These are phyloP conservation scores for Timandra comae DNA, from an alignment of 2,888 invertebrate species.

Conservation along the genomic window DNA sequence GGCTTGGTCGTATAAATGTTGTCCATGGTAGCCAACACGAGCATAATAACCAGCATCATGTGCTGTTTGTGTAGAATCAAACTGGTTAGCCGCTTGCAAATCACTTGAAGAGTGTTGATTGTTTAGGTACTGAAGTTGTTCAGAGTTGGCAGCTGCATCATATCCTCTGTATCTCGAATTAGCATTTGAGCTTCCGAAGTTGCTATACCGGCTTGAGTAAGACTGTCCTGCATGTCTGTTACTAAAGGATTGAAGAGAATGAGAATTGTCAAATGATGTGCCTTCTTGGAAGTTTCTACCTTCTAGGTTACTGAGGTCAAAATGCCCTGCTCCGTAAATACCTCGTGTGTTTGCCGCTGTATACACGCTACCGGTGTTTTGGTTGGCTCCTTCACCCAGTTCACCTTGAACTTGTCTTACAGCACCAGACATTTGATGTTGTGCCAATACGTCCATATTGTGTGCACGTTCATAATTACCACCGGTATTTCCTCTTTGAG, in stretches of 20 bases:
- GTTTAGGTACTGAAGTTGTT: constrained; percentile 26
- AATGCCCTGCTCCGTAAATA: constrained; percentile 53
- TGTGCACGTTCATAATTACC: constrained; percentile 69
- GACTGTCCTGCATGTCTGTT: constrained; percentile 12
- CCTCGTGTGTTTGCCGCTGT: constrained; percentile 65
- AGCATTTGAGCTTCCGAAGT: constrained; percentile 25
- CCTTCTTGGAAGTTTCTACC: constrained; percentile 64
- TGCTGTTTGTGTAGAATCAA: constrained; percentile 4
- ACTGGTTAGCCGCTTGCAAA: constrained; percentile 27
- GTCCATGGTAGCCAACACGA: constrained; percentile 24
- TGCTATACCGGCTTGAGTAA: constrained; percentile 19
- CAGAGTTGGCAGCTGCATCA: constrained; percentile 23
- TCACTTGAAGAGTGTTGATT: constrained; percentile 33
- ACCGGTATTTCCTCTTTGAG: constrained; percentile 72
- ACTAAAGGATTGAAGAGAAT: constrained; percentile 30
- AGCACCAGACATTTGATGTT: constrained; percentile 65
- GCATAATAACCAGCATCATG: constrained; percentile 27
- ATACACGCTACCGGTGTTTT: constrained; percentile 54
- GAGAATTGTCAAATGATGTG: constrained; percentile 27
- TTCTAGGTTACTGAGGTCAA: constrained; percentile 51
- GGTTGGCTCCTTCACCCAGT: constrained; percentile 54
- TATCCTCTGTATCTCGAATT: constrained; percentile 26
- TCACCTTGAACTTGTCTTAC: constrained; percentile 62
- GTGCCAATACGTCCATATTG: constrained; percentile 67
- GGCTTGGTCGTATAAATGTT: constrained; percentile 23